Conservation (phyloP, 2,797 vertebrate genomes). For the Staurois parvus region DNA sequence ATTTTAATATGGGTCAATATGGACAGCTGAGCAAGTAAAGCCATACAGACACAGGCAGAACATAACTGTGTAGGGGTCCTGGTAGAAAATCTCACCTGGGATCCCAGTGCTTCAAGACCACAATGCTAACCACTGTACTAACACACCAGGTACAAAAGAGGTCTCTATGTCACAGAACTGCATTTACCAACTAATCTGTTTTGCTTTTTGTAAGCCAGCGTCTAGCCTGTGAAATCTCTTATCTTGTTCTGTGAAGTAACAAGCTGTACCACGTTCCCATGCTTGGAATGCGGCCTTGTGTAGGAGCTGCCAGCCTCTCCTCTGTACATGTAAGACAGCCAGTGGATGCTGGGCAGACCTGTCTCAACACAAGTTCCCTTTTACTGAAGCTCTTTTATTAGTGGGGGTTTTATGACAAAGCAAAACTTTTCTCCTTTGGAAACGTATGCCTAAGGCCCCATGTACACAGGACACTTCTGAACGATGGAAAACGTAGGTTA, state of each 20-base stretch:
- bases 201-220: neutral
- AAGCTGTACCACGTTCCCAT: conserved; percentile 41
- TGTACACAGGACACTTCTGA: no score
- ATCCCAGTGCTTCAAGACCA: neutral
- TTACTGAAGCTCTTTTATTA: no score
- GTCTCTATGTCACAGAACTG: neutral
- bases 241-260: conserved; percentile 36
- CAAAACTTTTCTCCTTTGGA: no score
- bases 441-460: no score
- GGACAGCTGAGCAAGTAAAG: no score
- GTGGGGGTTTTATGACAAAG: no score
- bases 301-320: conserved; percentile 7
- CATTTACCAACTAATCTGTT: neutral
- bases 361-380: no score
- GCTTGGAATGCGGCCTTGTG: conserved; percentile 14
- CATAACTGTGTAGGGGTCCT: no score
- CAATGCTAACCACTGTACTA: neutral
- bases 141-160: neutral
- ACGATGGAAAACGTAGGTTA: no score
- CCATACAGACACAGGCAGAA: no score
- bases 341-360: no score
- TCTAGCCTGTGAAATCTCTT: conserved; percentile 6
- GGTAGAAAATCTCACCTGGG: neutral
- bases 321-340: neutral
- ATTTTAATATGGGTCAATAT: no score